Conservation (phyloP, 2,797 vertebrate species). For the Urocyon cinereoargenteus region DNA sequence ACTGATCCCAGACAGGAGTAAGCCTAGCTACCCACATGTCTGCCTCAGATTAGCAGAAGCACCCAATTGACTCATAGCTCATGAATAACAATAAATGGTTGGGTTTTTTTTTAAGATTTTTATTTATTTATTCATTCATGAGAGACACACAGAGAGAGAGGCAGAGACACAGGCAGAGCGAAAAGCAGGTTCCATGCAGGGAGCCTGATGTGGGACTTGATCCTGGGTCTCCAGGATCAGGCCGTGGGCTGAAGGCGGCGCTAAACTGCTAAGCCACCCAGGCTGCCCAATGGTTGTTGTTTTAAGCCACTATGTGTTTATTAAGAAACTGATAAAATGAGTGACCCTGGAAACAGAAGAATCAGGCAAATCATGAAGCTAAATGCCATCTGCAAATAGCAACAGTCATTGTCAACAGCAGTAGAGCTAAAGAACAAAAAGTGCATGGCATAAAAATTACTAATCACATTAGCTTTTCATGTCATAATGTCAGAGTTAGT, state of each 20-base stretch:
- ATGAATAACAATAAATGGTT: background rate
- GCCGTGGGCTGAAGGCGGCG: too few species aligned
- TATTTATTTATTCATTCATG: too few species aligned
- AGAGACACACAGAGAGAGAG: too few species aligned
- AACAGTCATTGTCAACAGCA: background rate
- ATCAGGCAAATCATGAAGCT: background rate
- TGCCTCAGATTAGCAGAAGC: background rate
- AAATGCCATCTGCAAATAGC: slow-evolving; percentile 7
- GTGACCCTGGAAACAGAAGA: background rate
- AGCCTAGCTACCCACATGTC: background rate
- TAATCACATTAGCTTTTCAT: background rate
- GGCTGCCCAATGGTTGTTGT: background rate
- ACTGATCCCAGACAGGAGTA: background rate
- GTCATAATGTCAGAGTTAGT: background rate
- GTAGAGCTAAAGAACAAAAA: background rate
- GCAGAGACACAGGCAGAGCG: too few species aligned
- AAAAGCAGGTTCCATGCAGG: too few species aligned
- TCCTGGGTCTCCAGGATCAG: too few species aligned
- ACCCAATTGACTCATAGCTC: background rate
- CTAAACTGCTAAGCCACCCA: too few species aligned
- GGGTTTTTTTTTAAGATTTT: too few species aligned
- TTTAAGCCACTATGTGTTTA: background rate
- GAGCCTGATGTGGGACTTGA: too few species aligned
- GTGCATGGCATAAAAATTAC: background rate
- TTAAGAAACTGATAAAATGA: background rate